Evolutionary conservation across 92 coral and sea anemone species (phyloP), one percentile per base, ranked within the genome.

Genomic region (Porites rus): DNA sequence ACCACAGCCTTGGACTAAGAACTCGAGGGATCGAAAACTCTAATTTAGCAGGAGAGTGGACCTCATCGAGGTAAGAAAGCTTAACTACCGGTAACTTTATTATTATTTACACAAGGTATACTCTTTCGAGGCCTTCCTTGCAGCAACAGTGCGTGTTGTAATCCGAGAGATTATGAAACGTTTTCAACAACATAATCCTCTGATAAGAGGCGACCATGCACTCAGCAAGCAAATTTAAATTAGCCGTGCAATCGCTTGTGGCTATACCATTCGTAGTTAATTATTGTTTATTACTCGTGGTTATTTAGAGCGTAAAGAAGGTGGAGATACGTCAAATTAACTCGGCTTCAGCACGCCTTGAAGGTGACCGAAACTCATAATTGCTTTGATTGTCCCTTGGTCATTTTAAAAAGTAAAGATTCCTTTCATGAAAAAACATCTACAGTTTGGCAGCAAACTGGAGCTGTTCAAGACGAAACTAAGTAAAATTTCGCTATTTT

Each of bases 171-270:
- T n/a, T n/a, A n/a, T n/a, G n/a, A n/a, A n/a, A n/a, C n/a, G n/a
- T n/a, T n/a, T n/a, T 71, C 87, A 74, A 74, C 87, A 74, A 73
- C 87, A 73, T 83, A 83, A 83, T 85, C 88, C 88, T 46, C 68
- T 85, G 88, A 85, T 85, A 85, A 85, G 88, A 60, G 72, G 83
- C 75, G 83, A 75, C 88, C 65, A 85, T 85, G 66, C 60, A 85
- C 83, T 85, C 88, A 85, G 73, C 88, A 75, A 77, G 76, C 76
- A 76, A 51, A 72, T 83, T 73, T 83, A 83, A 83, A 65, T 64
- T 63, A 74, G 24, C 80, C 65, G 65, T 50, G 87, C 65, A 73
- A 73, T 83, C 87, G 80, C 73, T 72, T 83, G 79, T 63, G 65
- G 80, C 72, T 73, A 83, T 31, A 31, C 73, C 87, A 83, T 73